A percentile compares a stretch with the other conserved stretches of the same genome.
Evolutionary conservation across 2,888 invertebrate genomes (phyloP).

Genomic region (Acanthosepion lycidas): DNA sequence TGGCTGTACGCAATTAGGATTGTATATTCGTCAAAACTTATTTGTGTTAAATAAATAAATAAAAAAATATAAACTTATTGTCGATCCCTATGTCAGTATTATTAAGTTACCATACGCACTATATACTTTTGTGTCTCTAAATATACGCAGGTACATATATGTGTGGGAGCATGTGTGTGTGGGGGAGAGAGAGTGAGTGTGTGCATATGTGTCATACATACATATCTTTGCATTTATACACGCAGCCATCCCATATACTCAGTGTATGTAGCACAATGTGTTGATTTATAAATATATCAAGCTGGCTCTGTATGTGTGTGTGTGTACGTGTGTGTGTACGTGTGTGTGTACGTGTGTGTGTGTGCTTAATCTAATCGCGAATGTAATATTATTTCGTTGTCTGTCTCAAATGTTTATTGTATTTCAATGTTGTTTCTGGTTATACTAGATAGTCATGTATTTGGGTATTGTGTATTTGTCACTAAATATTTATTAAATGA

Average conservation of each 20-base stretch:
- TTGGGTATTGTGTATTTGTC: background rate
- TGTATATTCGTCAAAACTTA: background rate
- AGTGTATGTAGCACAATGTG: background rate
- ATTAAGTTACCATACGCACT: no score
- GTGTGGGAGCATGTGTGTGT: no score
- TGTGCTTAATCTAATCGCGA: no score
- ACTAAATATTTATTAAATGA: background rate
- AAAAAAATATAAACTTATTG: no score
- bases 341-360: no score
- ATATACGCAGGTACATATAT: no score
- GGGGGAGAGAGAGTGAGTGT: no score
- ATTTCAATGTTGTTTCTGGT: background rate
- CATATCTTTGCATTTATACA: background rate
- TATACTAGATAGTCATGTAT: background rate
- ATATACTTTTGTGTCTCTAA: no score
- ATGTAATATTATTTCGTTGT: background rate
- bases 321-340: no score
- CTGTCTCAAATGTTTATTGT: background rate
- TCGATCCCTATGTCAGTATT: no score
- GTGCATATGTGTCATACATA: background rate
- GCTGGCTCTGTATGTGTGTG: background rate
- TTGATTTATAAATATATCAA: background rate
- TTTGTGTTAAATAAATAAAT: background rate
- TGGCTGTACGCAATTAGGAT: no score
- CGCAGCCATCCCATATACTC: accelerated